Evolutionary conservation across 1,140 invertebrate species (phyloP).

Genomic region (Andrena cerasifolii): DNA sequence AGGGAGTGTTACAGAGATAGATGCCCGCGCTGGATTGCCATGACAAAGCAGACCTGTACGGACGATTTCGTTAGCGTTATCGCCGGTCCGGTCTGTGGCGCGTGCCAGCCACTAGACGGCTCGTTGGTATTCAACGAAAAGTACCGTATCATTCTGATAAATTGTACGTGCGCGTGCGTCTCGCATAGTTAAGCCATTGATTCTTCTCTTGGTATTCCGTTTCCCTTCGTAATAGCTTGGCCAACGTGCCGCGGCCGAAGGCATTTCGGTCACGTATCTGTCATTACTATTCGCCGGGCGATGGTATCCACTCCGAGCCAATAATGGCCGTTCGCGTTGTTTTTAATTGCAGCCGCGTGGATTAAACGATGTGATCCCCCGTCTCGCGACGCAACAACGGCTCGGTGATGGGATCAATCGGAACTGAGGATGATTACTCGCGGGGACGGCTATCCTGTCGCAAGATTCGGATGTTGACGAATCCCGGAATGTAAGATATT

Average conservation of each 20-base stretch:
- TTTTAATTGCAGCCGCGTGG: slow-evolving; percentile 17
- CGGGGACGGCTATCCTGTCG: too few relatives aligned
- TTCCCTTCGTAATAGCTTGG: slow-evolving; percentile 29
- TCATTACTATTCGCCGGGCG: slow-evolving; percentile 50
- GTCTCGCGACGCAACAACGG: background rate
- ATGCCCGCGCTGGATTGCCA: too few relatives aligned
- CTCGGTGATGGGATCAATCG: too few relatives aligned
- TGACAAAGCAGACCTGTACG: background rate
- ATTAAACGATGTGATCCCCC: background rate
- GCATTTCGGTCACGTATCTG: slow-evolving; percentile 48
- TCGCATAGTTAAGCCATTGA: slow-evolving; percentile 49
- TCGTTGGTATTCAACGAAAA: slow-evolving; percentile 61
- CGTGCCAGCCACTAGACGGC: slow-evolving; percentile 25
- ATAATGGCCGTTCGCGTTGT: slow-evolving; percentile 7
- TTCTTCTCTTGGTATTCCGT: slow-evolving; percentile 46
- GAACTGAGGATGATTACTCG: too few relatives aligned
- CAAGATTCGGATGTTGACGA: background rate
- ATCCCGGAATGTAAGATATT: background rate
- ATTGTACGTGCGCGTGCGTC: slow-evolving; percentile 51
- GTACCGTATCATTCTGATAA: slow-evolving; percentile 56
- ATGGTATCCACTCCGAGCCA: slow-evolving; percentile 3
- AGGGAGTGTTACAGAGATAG: background rate
- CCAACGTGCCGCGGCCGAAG: background rate
- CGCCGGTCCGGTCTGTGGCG: slow-evolving; percentile 11
- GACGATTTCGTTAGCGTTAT: slow-evolving; percentile 17